phyloP scores from a whole-genome alignment of 2,113 vertebrate genomes.

The Xenopus tropicalis region DNA sequence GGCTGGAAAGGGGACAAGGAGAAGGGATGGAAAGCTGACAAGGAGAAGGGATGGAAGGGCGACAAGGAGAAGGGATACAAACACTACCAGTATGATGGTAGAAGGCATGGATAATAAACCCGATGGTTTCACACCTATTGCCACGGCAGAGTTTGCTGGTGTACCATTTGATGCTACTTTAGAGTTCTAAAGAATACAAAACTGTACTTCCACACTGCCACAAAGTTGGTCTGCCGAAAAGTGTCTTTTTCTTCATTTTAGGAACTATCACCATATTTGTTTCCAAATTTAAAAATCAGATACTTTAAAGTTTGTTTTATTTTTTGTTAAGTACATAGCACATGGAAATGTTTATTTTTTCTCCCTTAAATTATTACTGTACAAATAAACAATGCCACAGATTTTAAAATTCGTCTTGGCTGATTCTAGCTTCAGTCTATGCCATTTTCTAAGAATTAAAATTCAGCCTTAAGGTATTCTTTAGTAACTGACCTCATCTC shows the following conservation, averaged over 20 bases:
- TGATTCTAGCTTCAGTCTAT: too few relatives aligned
- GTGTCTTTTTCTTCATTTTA: not conserved
- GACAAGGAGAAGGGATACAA: not conserved
- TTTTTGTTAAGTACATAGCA: not conserved
- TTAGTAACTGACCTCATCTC: too few relatives aligned
- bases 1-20: conserved; percentile 15
- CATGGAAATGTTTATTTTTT: too few relatives aligned
- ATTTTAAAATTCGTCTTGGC: too few relatives aligned
- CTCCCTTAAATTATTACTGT: too few relatives aligned
- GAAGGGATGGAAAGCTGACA: not conserved
- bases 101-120: not conserved
- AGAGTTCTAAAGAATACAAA: not conserved
- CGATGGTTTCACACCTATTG: not conserved
- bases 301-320: not conserved
- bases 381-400: too few relatives aligned
- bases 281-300: not conserved
- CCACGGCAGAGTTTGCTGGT: not conserved
- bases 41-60: not conserved
- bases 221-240: not conserved
- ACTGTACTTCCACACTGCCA: not conserved
- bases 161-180: not conserved
- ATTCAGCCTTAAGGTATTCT: too few relatives aligned
- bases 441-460: too few relatives aligned
- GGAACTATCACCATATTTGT: not conserved
- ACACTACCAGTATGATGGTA: not conserved